These are phyloP conservation scores for Lagenorhynchus albirostris DNA, from an alignment of 2,113 vertebrate species.

Conservation along the genomic window DNA sequence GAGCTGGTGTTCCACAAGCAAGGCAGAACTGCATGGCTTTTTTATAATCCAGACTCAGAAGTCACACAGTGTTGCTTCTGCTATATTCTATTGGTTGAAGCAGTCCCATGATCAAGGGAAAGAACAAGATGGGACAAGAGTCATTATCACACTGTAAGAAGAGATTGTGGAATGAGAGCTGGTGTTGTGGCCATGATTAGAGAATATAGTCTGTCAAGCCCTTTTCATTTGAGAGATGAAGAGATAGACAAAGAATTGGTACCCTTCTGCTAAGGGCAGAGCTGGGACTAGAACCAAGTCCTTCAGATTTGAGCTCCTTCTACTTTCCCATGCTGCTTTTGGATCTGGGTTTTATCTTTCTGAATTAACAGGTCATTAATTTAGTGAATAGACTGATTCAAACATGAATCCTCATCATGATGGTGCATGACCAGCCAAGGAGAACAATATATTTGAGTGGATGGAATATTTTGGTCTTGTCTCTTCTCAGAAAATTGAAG, in stretches of 20 bases:
- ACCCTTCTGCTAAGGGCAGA: not conserved
- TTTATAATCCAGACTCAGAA: not conserved
- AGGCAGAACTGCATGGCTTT: not conserved
- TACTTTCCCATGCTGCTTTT: not conserved
- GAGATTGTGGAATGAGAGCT: not conserved
- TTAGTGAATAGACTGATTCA: conserved; percentile 4
- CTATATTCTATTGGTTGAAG: not conserved
- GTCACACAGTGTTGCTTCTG: not conserved
- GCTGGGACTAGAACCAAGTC: not conserved
- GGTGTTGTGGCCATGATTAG: not conserved
- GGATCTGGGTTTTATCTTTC: not conserved
- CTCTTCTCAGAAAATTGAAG: not conserved
- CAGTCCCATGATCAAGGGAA: not conserved
- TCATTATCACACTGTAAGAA: not conserved
- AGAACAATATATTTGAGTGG: not conserved
- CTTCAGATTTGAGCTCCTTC: not conserved
- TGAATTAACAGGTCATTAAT: not conserved
- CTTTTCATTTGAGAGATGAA: not conserved
- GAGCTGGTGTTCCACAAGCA: not conserved
- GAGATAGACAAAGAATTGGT: not conserved
- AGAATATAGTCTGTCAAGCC: not conserved
- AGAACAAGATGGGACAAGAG: not conserved
- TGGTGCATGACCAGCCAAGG: not conserved
- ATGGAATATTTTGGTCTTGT: not conserved
- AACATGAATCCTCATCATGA: not conserved